Conservation (phyloP, 2,797 vertebrate genomes). For the Morelia viridis region DNA sequence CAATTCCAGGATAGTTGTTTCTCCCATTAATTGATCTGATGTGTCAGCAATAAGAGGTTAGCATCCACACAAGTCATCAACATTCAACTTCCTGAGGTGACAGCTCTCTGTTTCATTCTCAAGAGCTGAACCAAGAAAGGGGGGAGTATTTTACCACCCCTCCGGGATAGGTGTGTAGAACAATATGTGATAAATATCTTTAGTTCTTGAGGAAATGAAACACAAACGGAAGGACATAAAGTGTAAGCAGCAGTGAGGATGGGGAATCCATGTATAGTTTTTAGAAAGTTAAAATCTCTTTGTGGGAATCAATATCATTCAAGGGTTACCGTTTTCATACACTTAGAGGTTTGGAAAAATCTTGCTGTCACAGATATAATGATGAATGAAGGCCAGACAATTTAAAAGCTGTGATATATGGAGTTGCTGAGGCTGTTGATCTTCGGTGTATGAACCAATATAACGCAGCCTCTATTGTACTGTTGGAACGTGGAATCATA, state of each 20-base stretch:
- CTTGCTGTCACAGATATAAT: neutral
- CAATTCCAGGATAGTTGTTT: neutral
- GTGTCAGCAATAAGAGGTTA: neutral
- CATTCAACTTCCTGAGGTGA: neutral
- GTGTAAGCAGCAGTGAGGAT: neutral
- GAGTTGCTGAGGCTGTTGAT: neutral
- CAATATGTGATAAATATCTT: neutral
- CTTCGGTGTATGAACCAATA: constrained; percentile 10
- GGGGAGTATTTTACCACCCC: neutral
- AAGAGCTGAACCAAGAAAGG: neutral
- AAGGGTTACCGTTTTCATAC: neutral
- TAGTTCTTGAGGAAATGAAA: neutral
- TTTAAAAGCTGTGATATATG: constrained; percentile 26
- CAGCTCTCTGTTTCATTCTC: neutral
- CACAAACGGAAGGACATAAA: neutral
- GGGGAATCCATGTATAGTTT: neutral
- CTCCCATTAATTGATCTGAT: neutral
- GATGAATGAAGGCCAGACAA: constrained; percentile 18
- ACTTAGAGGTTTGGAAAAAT: neutral
- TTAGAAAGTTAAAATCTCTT: neutral
- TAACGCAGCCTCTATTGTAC: neutral
- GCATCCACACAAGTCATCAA: neutral
- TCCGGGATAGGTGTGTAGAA: neutral
- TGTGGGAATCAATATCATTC: neutral
- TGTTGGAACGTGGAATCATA: neutral